phyloP scores from a whole-genome alignment of 2,888 invertebrate species.

The Agrochola circellaris region DNA sequence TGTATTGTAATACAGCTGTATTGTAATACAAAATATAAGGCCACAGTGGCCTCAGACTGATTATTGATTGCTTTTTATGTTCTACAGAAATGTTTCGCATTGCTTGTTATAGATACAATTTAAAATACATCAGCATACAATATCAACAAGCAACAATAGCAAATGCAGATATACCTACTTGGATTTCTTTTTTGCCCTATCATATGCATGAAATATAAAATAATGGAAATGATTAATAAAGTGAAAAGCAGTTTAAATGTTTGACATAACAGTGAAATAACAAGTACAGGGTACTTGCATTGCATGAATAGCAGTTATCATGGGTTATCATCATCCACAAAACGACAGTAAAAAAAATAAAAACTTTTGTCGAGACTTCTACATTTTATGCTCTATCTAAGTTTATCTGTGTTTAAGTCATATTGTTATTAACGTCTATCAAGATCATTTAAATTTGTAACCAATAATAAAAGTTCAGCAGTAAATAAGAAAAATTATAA shows the following conservation, averaged over 20 bases:
- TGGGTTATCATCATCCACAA: conserved; percentile 7
- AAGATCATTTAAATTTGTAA: conserved; percentile 10
- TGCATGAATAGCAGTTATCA: conserved; percentile 12
- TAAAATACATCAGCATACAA: conserved; percentile 30
- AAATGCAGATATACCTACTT: conserved; percentile 47
- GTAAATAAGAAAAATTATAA: neutral
- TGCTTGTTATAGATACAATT: conserved; percentile 29
- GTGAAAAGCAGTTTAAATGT: conserved; percentile 29
- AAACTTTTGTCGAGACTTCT: neutral
- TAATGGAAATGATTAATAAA: conserved; percentile 39
- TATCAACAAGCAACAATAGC: conserved; percentile 55
- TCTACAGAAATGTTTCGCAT: conserved; percentile 42
- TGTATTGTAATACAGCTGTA: conserved; percentile 35
- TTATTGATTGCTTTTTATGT: conserved; percentile 5
- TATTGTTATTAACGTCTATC: neutral
- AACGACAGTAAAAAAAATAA: neutral
- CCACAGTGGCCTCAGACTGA: neutral
- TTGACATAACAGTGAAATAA: conserved; percentile 22
- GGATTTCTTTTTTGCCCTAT: conserved; percentile 49
- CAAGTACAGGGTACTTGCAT: conserved; percentile 18
- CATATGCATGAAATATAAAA: conserved; percentile 55
- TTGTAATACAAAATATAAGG: conserved; percentile 28
- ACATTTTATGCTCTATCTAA: neutral
- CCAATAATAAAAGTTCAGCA: conserved; percentile 5
- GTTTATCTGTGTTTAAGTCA: no score